phyloP scores from a whole-genome alignment of 2,888 invertebrate genomes.

The Corythucha ciliata region DNA sequence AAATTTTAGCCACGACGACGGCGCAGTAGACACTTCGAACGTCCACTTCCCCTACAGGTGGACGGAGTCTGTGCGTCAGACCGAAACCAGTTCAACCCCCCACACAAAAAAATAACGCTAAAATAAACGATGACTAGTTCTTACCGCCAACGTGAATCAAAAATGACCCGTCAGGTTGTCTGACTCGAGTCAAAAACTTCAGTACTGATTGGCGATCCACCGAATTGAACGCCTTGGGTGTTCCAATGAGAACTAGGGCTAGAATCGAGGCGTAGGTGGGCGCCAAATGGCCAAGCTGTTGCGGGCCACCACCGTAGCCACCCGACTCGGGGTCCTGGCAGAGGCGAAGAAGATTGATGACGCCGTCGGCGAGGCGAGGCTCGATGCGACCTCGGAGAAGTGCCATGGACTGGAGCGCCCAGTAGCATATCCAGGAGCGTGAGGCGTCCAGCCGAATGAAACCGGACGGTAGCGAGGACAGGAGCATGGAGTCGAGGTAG shows the following conservation, averaged over 20 bases:
- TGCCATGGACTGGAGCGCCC: conserved; percentile 86
- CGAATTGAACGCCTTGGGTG: conserved; percentile 70
- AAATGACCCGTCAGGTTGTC: conserved; percentile 81
- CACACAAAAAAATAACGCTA: neutral
- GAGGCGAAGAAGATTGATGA: conserved; percentile 52
- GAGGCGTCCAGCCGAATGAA: conserved; percentile 97
- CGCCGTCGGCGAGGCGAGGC: conserved; percentile 46
- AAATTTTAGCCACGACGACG: conserved; percentile 75
- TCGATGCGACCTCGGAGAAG: conserved; percentile 58
- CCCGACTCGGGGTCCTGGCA: conserved; percentile 67
- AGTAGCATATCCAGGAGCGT: conserved; percentile 93
- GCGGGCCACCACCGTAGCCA: conserved; percentile 91
- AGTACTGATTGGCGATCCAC: conserved; percentile 72
- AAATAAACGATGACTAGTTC: conserved; percentile 41
- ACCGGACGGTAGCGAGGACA: too few species aligned
- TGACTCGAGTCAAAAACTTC: conserved; percentile 67
- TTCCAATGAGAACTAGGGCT: conserved; percentile 79
- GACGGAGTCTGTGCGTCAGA: neutral
- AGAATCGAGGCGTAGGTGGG: conserved; percentile 96
- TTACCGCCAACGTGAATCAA: conserved; percentile 70
- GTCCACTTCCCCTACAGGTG: conserved; percentile 62
- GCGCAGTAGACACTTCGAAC: conserved; percentile 97
- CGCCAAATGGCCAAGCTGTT: conserved; percentile 86
- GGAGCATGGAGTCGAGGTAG: too few species aligned
- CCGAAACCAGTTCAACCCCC: neutral